Base-by-base conservation (phyloP, 2,113 vertebrate species). In the Macroglossus sobrinus region DNA sequence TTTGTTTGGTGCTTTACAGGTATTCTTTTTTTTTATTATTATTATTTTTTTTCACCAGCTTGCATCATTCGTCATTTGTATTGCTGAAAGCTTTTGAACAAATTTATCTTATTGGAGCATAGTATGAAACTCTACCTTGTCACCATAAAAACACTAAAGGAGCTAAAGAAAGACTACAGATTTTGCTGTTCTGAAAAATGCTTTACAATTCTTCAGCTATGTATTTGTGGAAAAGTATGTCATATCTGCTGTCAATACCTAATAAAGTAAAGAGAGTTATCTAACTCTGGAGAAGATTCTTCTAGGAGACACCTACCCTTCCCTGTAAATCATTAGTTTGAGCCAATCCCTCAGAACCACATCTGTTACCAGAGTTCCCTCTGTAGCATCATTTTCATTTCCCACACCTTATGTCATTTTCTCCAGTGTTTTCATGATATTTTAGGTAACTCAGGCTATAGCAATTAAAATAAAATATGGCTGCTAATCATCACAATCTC, bases 381-480 rank as follows among this genome's bases (percentile, higher is more conserved):
- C 45, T 74, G 79, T 16, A 90, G 76, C 84, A 80, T 84, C 68
- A 45, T 97, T 94, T 91, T 95, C 64, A 93, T 93, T 61, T 97
- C 74, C 95, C 85, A 57, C 63, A 82, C 68, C 26, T 86, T 93
- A 75, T 92, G 93, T 93, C 93, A 96, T 95, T 93, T 96, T 95
- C 85, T 97, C 81, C 80, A 59, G 86, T 92, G 69, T 94, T 93
- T 79, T 94, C 89, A n/a, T 80, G 81, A 75, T 96, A 93, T 94
- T 98, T 97, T 94, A 53, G 74, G 91, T 93, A 96, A 95, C 68
- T 80, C 80, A 92, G 11, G 61, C 79, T 95, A 53, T 43, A 87
- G 57, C 74, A 96, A 84, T 97, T 98, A 95, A 93, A 96, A 94
- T 96, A 78, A 96, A 94, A 89, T 93, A 88, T 0, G 57, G 61